Conservation (phyloP, 2,797 vertebrate species). For the Harpagifer antarcticus region DNA sequence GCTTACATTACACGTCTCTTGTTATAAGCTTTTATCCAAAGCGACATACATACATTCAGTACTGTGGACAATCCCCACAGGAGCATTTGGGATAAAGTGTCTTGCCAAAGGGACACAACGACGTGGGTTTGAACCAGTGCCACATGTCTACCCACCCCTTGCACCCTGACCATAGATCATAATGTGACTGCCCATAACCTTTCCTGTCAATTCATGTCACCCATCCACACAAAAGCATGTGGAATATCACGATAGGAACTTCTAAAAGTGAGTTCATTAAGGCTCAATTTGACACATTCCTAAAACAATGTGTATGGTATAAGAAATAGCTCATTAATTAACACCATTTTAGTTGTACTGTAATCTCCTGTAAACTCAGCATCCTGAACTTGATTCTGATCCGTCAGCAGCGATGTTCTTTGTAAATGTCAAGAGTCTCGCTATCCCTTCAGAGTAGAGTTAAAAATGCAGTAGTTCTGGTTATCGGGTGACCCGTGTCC, state of each 20-base stretch:
- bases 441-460: slow-evolving; percentile 44
- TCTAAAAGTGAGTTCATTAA: not conserved
- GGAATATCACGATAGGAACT: not conserved
- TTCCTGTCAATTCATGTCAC: not conserved
- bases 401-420: slow-evolving; percentile 15
- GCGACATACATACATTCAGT: no score
- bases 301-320: no score
- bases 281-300: not conserved
- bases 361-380: no score
- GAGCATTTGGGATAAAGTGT: no score
- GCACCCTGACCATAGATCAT: not conserved
- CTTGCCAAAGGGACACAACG: no score
- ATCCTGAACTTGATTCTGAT: slow-evolving; percentile 6
- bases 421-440: slow-evolving; percentile 43
- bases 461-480: slow-evolving; percentile 61
- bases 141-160: no score
- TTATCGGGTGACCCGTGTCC: slow-evolving; percentile 49
- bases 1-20: no score
- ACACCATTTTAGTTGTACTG: not conserved
- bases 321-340: not conserved
- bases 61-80: no score
- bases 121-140: no score
- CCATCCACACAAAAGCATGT: not conserved
- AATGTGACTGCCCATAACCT: not conserved
- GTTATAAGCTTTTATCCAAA: no score